Evolutionary conservation across 2,888 invertebrate genomes (phyloP).

Genomic region (Platycheirus rosarum): DNA sequence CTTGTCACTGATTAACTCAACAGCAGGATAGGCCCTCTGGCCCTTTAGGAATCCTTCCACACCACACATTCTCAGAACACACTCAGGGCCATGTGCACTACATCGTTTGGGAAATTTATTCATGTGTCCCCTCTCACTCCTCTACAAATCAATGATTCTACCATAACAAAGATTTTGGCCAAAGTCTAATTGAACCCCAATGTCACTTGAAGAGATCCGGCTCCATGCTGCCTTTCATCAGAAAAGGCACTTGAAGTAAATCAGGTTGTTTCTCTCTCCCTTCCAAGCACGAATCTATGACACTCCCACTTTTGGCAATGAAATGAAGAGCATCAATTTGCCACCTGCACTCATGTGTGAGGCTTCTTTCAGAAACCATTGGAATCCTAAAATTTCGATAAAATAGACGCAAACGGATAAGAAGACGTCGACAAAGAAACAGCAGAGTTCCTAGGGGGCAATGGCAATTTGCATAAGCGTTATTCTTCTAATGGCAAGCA

Average conservation of each 20-base stretch:
- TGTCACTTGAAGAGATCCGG: constrained; percentile 41
- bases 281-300: constrained; percentile 30
- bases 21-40: constrained; percentile 53
- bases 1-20: constrained; percentile 72
- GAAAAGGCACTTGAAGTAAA: constrained; percentile 43
- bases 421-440: constrained; percentile 25
- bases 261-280: constrained; percentile 29
- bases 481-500: constrained; percentile 36
- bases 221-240: constrained; percentile 34
- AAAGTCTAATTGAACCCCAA: constrained; percentile 55
- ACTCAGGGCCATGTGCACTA: too few species aligned
- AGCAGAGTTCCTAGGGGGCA: constrained; percentile 46
- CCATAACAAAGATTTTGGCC: constrained; percentile 62
- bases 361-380: constrained; percentile 34
- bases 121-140: constrained; percentile 17
- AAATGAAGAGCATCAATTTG: constrained; percentile 72
- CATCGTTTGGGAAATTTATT: constrained; percentile 55
- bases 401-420: constrained; percentile 57
- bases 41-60: constrained; percentile 50
- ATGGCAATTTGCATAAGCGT: constrained; percentile 69
- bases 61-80: constrained; percentile 13
- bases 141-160: constrained; percentile 1
- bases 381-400: constrained; percentile 54
- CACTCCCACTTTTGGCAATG: constrained; percentile 59
- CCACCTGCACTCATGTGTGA: constrained; percentile 70